Percentiles rank a stretch among this genome's conserved stretches.
These are phyloP conservation scores for Agapornis canus DNA, from an alignment of 2,797 vertebrate species.

Conservation along the genomic window DNA sequence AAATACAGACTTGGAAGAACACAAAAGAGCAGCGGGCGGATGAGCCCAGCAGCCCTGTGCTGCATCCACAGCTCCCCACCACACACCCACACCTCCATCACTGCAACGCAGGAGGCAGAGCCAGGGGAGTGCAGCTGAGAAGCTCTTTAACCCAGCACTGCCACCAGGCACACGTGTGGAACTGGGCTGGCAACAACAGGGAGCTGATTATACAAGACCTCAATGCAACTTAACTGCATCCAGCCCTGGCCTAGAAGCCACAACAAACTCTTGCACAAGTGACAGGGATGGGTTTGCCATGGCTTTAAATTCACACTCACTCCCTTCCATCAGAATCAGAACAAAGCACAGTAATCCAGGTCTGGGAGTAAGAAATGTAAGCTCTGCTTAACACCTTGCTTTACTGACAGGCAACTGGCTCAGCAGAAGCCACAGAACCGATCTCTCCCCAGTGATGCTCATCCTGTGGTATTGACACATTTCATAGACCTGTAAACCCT, in stretches of 20 bases:
- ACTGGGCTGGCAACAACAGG: not conserved
- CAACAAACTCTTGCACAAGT: not conserved
- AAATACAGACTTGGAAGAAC: not conserved
- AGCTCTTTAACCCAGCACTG: slow-evolving; percentile 27
- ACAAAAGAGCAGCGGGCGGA: not conserved
- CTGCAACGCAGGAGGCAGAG: not conserved
- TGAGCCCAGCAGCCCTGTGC: not conserved
- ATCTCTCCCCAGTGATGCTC: not conserved
- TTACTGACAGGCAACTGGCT: not conserved
- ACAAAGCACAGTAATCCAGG: not conserved
- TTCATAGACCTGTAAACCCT: not conserved
- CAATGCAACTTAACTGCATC: not conserved
- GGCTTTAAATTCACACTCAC: not conserved
- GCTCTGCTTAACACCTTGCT: not conserved
- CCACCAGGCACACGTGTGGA: not conserved
- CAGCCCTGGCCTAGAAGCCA: slow-evolving; percentile 3
- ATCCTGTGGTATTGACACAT: not conserved
- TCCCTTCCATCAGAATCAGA: not conserved
- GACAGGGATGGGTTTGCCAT: not conserved
- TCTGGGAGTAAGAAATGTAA: not conserved
- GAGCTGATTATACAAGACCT: not conserved
- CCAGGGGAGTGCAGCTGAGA: not conserved
- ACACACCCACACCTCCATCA: not conserved
- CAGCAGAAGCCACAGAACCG: not conserved
- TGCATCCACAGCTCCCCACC: not conserved